Evolutionary conservation across 2,113 vertebrate species (phyloP), one percentile per base, ranked within the genome.

Genomic region (Orycteropus afer): DNA sequence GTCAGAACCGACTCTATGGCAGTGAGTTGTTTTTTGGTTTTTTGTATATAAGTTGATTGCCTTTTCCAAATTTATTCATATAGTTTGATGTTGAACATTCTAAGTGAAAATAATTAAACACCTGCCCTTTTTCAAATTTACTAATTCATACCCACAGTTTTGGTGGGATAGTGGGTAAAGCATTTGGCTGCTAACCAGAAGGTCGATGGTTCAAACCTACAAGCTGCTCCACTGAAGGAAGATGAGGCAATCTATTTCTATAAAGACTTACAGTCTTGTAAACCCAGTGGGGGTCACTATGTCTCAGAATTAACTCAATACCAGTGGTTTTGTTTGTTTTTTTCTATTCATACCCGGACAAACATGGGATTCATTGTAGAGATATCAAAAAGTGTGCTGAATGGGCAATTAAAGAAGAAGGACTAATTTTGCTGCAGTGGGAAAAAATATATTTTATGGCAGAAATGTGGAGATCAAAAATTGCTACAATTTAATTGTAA

Each of bases 41-140:
- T n/a, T n/a, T n/a, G n/a, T n/a, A 29, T 12, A 47, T 47, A 23
- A 76, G 13, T 45, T n/a, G 15, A 63, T 71, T 90, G 63, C 86
- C 85, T 90, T 67, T 82, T 59, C 40, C 81, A 86, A 93, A 77
- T 23, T 76, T 37, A 90, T 80, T 73, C 61, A 63, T 86, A 55
- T 23, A 25, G 12, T 65, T 85, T 42, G 25, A 91, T 76, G 8
- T 29, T 57, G 47, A 96, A 79, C 80, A 61, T 76, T 80, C 63
- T 76, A 59, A 86, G 59, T 77, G 34, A 92, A 93, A 90, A 85
- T 81, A 5, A 81, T 69, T 40, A 79, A 91, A 89, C 32, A 47
- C 45, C 47, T 77, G 34, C 22, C 49, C 57, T n/a, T 57, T 73
- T 47, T 37, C 71, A 89, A 81, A 84, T 29, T 71, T 85, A 86